Percentiles rank a stretch among this genome's conserved stretches.
Evolutionary conservation across 2,113 vertebrate genomes (phyloP).

Genomic region (Paracanthobrama guichenoti): DNA sequence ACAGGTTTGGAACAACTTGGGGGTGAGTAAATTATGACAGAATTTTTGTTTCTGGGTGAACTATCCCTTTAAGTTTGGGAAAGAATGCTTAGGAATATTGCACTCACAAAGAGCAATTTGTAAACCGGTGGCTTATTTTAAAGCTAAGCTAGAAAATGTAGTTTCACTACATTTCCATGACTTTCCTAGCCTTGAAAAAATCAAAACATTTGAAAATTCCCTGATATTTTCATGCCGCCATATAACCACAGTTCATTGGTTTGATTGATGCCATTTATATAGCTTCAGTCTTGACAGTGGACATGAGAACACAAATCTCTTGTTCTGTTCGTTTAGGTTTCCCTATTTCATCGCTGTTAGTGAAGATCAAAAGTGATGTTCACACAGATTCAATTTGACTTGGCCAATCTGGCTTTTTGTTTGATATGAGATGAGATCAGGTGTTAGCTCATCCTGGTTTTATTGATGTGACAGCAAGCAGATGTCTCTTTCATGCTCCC

Average conservation of each 20-base stretch:
- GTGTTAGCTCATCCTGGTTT: background rate
- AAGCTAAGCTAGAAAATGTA: too few species aligned
- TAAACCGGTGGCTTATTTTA: background rate
- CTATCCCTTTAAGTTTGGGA: background rate
- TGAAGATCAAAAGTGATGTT: constrained; percentile 32
- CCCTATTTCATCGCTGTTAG: background rate
- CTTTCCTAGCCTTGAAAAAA: too few species aligned
- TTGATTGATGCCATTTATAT: background rate
- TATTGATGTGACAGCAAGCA: constrained; percentile 32
- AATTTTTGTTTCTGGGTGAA: too few species aligned
- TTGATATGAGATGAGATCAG: constrained; percentile 41
- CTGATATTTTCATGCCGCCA: background rate
- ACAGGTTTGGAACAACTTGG: too few species aligned
- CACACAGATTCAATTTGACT: constrained; percentile 16
- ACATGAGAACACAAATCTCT: constrained; percentile 1
- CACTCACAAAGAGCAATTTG: background rate
- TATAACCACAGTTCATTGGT: background rate
- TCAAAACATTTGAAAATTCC: background rate
- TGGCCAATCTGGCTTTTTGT: constrained; percentile 8
- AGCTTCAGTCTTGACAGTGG: background rate
- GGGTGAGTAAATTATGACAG: too few species aligned
- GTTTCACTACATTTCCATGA: background rate
- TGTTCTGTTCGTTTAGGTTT: background rate
- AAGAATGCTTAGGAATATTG: background rate
- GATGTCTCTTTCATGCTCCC: constrained; percentile 44